Evolutionary conservation across 2,113 vertebrate species (phyloP).

Genomic region (Sigmodon hispidus): DNA sequence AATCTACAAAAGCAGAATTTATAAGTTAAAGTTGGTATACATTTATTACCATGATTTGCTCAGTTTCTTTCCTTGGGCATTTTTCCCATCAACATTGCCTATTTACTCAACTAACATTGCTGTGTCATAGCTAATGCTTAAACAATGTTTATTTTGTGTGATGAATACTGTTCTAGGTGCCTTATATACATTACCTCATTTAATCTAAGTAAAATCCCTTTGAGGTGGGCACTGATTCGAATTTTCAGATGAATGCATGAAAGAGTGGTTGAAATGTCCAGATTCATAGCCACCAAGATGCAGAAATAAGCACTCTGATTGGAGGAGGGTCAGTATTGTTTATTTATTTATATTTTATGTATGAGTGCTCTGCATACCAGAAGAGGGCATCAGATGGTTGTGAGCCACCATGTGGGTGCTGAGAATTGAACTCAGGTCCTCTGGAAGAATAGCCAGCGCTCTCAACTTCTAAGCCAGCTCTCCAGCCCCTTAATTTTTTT

Average conservation of each 20-base stretch:
- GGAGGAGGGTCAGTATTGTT: constrained; percentile 5
- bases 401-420: too few species aligned
- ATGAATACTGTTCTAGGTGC: neutral
- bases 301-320: constrained; percentile 42
- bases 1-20: constrained; percentile 50
- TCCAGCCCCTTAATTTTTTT: too few species aligned
- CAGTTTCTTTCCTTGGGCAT: neutral
- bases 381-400: too few species aligned
- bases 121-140: constrained; percentile 24
- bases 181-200: constrained; percentile 22
- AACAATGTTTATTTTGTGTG: neutral
- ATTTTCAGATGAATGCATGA: constrained; percentile 51
- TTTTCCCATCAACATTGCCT: neutral
- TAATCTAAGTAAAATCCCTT: constrained; percentile 37
- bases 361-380: too few species aligned
- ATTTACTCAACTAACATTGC: neutral
- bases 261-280: constrained; percentile 32
- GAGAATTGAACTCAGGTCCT: too few species aligned
- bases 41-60: constrained; percentile 24
- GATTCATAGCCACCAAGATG: neutral
- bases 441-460: too few species aligned
- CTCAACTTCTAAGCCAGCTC: too few species aligned
- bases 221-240: constrained; percentile 15
- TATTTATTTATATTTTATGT: too few species aligned
- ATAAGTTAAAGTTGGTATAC: neutral